These are phyloP conservation scores for Vireo altiloquus DNA, from an alignment of 2,113 vertebrate genomes.

Conservation along the genomic window DNA sequence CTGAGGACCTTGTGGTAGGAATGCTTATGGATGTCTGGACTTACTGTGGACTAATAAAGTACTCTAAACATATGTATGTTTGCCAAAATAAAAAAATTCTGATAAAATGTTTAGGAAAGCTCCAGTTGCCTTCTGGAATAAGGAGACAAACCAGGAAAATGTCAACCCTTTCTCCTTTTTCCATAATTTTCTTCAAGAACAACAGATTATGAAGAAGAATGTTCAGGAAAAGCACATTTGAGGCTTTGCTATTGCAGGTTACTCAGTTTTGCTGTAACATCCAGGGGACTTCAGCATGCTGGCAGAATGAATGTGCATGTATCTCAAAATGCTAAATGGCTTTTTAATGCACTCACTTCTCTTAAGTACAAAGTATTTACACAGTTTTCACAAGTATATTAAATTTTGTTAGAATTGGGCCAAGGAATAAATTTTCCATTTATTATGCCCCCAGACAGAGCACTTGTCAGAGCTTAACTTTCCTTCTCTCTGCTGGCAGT, in stretches of 20 bases:
- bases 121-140: not conserved
- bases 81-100: not conserved
- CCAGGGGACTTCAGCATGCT: not conserved
- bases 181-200: not conserved
- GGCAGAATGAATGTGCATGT: not conserved
- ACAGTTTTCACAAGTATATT: not conserved
- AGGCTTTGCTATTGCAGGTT: not conserved
- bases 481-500: not conserved
- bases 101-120: not conserved
- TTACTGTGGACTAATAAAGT: not conserved
- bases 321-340: not conserved
- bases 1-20: not conserved
- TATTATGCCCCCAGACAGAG: constrained; percentile 7
- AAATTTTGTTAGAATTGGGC: not conserved
- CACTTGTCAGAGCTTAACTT: constrained; percentile 16
- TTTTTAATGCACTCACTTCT: not conserved
- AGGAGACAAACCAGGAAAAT: not conserved
- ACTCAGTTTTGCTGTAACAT: not conserved
- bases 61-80: not conserved
- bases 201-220: not conserved
- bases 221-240: not conserved
- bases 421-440: constrained; percentile 17
- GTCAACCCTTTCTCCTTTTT: not conserved
- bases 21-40: not conserved
- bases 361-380: not conserved